phyloP scores from a whole-genome alignment of 2,797 vertebrate species.

The Stomatorhinus walkeri region DNA sequence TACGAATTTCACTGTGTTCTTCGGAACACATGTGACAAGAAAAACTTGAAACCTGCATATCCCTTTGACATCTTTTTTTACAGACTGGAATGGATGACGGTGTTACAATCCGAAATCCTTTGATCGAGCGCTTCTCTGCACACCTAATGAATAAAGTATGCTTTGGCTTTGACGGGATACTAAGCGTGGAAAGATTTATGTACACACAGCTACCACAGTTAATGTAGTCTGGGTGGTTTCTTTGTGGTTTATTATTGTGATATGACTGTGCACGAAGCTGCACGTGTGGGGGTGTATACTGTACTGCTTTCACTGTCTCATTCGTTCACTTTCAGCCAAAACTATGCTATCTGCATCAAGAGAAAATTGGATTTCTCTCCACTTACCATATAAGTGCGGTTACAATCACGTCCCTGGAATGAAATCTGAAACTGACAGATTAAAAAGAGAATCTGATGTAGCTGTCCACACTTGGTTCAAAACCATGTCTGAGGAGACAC shows the following conservation, averaged over 20 bases:
- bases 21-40: slow-evolving; percentile 1
- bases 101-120: neutral
- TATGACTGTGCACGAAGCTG: neutral
- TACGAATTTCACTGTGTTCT: neutral
- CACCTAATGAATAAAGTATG: neutral
- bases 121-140: neutral
- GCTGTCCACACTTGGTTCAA: slow-evolving; percentile 12
- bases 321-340: neutral
- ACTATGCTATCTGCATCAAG: neutral
- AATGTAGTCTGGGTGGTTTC: neutral
- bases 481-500: slow-evolving; percentile 16
- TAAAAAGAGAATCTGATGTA: slow-evolving; percentile 6
- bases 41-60: neutral
- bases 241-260: neutral
- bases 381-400: slow-evolving; percentile 1
- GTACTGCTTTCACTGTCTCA: neutral
- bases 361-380: neutral
- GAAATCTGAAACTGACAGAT: slow-evolving; percentile 7
- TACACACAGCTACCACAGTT: neutral
- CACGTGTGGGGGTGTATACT: neutral
- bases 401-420: neutral
- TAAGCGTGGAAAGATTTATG: neutral
- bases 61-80: neutral
- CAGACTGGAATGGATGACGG: neutral
- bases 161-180: neutral